A percentile compares a stretch with the other conserved stretches of the same genome.
Evolutionary conservation across 2,113 vertebrate species (phyloP).

Genomic region (Campylomormyrus numenius): DNA sequence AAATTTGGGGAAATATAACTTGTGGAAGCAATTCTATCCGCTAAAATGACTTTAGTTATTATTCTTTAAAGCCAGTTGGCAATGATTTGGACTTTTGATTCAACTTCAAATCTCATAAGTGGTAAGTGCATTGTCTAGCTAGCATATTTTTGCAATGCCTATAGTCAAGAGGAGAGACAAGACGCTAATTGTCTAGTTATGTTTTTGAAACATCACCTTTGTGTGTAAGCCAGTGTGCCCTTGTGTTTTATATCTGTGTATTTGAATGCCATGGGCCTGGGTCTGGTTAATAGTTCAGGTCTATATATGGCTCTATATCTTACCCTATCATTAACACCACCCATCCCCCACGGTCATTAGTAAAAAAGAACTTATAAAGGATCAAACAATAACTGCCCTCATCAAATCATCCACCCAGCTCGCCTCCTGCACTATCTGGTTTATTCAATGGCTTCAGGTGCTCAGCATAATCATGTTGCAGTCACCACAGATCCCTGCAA

Average conservation of each 20-base stretch:
- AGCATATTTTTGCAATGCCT: background rate
- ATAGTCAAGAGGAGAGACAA: background rate
- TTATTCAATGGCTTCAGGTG: background rate
- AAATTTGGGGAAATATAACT: background rate
- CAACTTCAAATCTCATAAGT: background rate
- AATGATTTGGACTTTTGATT: background rate
- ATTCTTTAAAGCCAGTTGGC: background rate
- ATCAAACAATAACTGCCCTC: no score
- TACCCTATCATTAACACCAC: background rate
- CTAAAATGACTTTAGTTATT: background rate
- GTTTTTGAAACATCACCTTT: background rate
- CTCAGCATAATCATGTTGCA: background rate
- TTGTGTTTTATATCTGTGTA: background rate
- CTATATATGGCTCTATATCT: background rate
- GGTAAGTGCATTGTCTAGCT: background rate
- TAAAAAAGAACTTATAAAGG: background rate
- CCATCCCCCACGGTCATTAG: background rate
- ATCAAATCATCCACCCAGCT: background rate
- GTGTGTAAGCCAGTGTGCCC: background rate
- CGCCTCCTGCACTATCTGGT: background rate
- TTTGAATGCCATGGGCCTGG: background rate
- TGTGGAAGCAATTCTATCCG: background rate
- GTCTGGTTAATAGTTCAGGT: background rate
- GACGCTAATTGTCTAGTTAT: background rate
- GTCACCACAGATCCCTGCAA: background rate